Evolutionary conservation across 2,113 vertebrate species (phyloP).

Genomic region (Mastomys natalensis): DNA sequence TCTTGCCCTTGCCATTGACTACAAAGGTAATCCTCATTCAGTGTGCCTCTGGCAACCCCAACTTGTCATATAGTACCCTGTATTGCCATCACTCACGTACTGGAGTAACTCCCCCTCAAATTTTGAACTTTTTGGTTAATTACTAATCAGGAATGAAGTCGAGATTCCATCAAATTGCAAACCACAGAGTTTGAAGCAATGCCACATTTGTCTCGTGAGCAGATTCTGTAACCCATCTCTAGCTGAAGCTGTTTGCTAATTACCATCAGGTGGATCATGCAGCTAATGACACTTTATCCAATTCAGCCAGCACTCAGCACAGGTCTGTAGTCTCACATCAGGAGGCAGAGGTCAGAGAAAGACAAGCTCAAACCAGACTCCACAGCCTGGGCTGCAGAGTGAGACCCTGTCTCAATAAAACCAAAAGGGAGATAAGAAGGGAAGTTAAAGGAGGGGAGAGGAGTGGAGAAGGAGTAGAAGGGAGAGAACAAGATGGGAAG

Average conservation of each 20-base stretch:
- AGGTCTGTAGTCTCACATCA: not conserved
- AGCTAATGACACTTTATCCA: not conserved
- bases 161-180: not conserved
- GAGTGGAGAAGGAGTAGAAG: too few relatives aligned
- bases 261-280: not conserved
- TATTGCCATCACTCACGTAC: not conserved
- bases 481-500: not conserved
- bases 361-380: not conserved
- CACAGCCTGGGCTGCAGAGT: not conserved
- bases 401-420: not conserved
- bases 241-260: not conserved
- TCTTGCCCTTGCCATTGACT: not conserved
- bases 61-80: not conserved
- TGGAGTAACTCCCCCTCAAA: not conserved
- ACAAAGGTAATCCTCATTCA: not conserved
- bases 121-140: not conserved
- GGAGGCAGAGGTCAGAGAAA: not conserved
- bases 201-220: not conserved
- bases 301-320: not conserved
- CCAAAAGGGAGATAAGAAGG: too few relatives aligned
- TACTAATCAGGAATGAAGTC: conserved; percentile 19
- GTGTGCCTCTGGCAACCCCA: not conserved
- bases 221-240: conserved; percentile 15
- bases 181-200: conserved; percentile 30
- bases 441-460: too few relatives aligned